These are phyloP conservation scores for Schizopygopsis pylzovi DNA, from an alignment of 2,797 vertebrate genomes.

Conservation along the genomic window DNA sequence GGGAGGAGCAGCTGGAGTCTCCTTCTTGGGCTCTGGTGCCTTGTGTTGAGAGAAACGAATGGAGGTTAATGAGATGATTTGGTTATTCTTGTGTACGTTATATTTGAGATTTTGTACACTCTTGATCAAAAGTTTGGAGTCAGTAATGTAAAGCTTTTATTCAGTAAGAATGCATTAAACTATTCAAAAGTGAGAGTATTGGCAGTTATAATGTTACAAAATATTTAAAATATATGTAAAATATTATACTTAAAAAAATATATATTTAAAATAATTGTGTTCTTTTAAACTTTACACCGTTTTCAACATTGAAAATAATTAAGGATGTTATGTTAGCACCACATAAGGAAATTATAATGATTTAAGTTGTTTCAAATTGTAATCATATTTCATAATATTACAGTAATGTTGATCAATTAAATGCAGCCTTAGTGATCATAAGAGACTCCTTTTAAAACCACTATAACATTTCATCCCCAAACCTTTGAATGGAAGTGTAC, in stretches of 20 bases:
- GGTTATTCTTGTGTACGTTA: neutral
- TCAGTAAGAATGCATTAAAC: neutral
- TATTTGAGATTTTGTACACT: no score
- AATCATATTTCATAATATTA: neutral
- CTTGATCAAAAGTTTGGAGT: neutral
- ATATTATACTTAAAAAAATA: neutral
- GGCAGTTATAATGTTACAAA: neutral
- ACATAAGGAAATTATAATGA: neutral
- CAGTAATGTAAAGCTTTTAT: neutral
- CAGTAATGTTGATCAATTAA: neutral
- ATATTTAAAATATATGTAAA: no score
- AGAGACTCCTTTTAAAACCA: neutral
- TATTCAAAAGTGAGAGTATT: neutral
- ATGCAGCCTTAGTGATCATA: neutral
- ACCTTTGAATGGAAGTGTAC: no score
- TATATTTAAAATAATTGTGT: neutral
- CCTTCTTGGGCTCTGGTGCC: slow-evolving; percentile 73
- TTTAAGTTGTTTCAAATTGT: neutral
- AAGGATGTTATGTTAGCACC: neutral
- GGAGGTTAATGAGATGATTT: neutral
- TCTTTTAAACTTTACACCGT: neutral
- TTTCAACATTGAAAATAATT: neutral
- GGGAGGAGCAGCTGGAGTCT: slow-evolving; percentile 59
- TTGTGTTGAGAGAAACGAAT: slow-evolving; percentile 50
- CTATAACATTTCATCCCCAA: neutral